Conservation (phyloP, 2,888 invertebrate species). For the Melanargia galathea region DNA sequence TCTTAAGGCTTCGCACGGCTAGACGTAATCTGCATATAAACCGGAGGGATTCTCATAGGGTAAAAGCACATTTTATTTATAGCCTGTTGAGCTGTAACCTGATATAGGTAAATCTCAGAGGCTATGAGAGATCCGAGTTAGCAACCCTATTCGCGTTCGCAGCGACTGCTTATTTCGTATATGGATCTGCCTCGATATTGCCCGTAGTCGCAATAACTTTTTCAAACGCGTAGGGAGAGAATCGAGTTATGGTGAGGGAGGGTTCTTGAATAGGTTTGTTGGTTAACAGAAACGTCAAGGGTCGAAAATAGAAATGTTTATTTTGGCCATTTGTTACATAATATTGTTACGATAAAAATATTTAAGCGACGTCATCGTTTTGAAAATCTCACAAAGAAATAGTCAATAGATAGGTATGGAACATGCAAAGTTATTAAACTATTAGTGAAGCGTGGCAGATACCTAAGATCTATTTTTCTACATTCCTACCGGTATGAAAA, state of each 20-base stretch:
- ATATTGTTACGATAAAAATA: background rate
- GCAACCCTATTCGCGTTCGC: conserved; percentile 13
- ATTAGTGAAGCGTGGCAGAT: too few species aligned
- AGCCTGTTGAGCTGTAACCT: too few species aligned
- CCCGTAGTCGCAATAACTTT: conserved; percentile 22
- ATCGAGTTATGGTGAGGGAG: conserved; percentile 22
- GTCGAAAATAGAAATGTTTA: conserved; percentile 16
- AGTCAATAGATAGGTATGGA: background rate
- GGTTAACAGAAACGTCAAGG: conserved; percentile 6
- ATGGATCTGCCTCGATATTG: conserved; percentile 25
- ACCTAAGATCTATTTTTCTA: too few species aligned
- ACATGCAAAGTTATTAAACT: too few species aligned
- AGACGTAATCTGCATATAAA: too few species aligned
- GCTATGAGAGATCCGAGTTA: background rate
- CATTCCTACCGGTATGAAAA: too few species aligned
- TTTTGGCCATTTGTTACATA: conserved; percentile 1
- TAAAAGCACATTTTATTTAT: too few species aligned
- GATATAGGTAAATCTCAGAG: too few species aligned
- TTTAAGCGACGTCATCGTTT: background rate
- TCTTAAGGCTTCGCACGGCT: too few species aligned
- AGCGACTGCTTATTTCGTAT: conserved; percentile 16
- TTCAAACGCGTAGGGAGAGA: conserved; percentile 22
- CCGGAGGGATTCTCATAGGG: too few species aligned
- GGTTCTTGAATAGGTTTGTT: conserved; percentile 10
- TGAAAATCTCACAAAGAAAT: background rate